Evolutionary conservation across 2,888 invertebrate genomes (phyloP).

Genomic region (Ochlodes sylvanus): DNA sequence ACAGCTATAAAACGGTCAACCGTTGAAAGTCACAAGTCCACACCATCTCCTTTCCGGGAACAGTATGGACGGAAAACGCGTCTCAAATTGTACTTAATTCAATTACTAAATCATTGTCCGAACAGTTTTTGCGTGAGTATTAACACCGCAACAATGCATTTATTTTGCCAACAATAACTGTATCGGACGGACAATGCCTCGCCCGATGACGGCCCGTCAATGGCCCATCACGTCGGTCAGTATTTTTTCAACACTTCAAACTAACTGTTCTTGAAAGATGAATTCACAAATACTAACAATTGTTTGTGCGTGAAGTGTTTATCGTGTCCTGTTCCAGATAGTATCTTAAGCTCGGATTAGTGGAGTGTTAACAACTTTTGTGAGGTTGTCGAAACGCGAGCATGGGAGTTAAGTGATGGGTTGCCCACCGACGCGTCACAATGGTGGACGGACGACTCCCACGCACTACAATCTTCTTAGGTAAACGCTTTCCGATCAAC

Average conservation of each 20-base stretch:
- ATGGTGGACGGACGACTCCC: constrained; percentile 60
- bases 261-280: constrained; percentile 66
- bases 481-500: constrained; percentile 46
- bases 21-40: background rate
- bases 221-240: constrained; percentile 45
- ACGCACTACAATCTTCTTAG: constrained; percentile 57
- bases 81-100: constrained; percentile 69
- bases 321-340: constrained; percentile 68
- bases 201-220: constrained; percentile 53
- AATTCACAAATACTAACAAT: constrained; percentile 45
- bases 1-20: constrained; percentile 2
- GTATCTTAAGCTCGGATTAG: constrained; percentile 79
- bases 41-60: constrained; percentile 29
- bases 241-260: constrained; percentile 62
- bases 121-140: constrained; percentile 65
- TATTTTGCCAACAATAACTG: constrained; percentile 84
- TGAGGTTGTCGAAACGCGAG: constrained; percentile 61
- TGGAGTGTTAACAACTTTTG: constrained; percentile 67
- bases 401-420: constrained; percentile 54
- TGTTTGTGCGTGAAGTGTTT: constrained; percentile 77
- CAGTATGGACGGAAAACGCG: constrained; percentile 50
- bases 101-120: constrained; percentile 72
- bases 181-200: constrained; percentile 59
- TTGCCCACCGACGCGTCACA: constrained; percentile 72
- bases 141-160: constrained; percentile 66